These are phyloP conservation scores for Palythoa heliodiscus DNA, from an alignment of 92 coral and sea anemone genomes.

Conservation along the genomic window DNA sequence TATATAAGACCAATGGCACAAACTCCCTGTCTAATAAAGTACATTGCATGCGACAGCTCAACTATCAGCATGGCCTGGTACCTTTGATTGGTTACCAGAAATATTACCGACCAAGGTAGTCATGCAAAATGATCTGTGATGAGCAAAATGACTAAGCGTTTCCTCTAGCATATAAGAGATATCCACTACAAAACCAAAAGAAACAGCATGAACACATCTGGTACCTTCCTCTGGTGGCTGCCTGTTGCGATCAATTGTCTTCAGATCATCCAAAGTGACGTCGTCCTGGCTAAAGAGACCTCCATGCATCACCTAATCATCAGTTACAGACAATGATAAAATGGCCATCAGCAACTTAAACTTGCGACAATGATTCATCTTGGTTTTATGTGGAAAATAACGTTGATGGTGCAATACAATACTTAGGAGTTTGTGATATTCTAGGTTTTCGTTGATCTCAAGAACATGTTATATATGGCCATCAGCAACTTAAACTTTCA, in stretches of 20 bases:
- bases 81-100: too few species aligned
- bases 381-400: not conserved
- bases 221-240: slow-evolving; percentile 97
- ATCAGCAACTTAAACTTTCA: not conserved
- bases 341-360: not conserved
- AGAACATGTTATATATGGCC: not conserved
- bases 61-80: too few species aligned
- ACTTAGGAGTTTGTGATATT: not conserved
- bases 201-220: not conserved
- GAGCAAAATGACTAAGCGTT: too few species aligned
- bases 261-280: slow-evolving; percentile 81
- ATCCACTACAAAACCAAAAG: too few species aligned
- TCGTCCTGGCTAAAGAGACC: slow-evolving; percentile 88
- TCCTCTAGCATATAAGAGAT: too few species aligned
- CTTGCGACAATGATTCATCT: not conserved
- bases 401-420: not conserved
- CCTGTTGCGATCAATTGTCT: slow-evolving; percentile 78
- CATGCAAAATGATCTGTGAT: too few species aligned
- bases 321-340: not conserved
- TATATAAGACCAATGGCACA: too few species aligned
- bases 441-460: too few species aligned
- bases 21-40: too few species aligned
- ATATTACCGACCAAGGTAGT: too few species aligned
- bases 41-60: too few species aligned
- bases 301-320: slow-evolving; percentile 94